Conservation (phyloP, 2,797 vertebrate species). For the Periophthalmus magnuspinnatus region DNA sequence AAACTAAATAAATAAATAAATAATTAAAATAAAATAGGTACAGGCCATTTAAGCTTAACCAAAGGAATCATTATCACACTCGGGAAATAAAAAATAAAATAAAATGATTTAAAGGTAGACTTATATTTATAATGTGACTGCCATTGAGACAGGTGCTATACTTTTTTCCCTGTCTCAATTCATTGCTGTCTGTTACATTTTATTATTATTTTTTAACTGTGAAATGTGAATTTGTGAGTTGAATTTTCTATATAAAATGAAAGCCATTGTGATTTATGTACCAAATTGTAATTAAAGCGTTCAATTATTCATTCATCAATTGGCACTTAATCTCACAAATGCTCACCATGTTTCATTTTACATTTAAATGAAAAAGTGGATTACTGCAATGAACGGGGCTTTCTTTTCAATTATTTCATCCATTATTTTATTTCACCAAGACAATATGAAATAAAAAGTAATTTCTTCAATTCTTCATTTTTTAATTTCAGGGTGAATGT, state of each 20-base stretch:
- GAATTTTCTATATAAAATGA: neutral
- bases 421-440: neutral
- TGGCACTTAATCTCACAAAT: conserved; percentile 1
- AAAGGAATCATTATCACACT: no score
- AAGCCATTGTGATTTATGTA: neutral
- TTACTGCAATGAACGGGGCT: neutral
- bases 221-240: neutral
- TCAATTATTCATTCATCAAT: conserved; percentile 6
- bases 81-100: no score
- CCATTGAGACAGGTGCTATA: no score
- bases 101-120: no score
- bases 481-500: neutral
- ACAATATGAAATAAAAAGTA: conserved; percentile 1
- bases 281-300: neutral
- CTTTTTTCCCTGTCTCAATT: neutral
- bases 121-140: no score
- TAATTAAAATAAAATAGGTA: no score
- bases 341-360: neutral
- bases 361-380: conserved; percentile 1
- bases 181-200: no score
- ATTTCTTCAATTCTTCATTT: neutral
- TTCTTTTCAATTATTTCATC: neutral
- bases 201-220: no score
- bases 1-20: no score
- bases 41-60: no score